Evolutionary conservation across 1,140 invertebrate species (phyloP).

Genomic region (Heliconius hermathena): DNA sequence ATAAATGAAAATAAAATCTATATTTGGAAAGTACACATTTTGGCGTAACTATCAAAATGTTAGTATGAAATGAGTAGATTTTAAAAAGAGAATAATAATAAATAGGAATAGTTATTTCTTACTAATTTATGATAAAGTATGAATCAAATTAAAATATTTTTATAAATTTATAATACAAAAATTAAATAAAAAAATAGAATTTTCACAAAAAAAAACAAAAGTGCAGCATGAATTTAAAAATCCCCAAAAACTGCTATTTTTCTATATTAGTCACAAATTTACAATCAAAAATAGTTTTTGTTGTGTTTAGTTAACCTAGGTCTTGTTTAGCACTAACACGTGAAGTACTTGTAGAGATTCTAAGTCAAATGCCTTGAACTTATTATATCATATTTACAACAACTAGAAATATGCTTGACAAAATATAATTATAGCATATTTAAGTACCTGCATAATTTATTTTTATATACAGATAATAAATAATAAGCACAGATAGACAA

Average conservation of each 20-base stretch:
- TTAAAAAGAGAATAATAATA: background rate
- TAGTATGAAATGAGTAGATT: background rate
- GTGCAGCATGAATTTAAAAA: no score
- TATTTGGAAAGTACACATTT: background rate
- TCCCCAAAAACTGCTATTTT: no score
- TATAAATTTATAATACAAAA: no score
- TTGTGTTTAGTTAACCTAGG: background rate
- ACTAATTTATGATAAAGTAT: background rate
- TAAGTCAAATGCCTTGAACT: slow-evolving; percentile 15
- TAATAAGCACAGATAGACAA: background rate
- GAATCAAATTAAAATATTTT: no score
- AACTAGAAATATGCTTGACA: background rate
- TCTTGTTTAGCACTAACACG: background rate
- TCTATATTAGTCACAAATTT: background rate
- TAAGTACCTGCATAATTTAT: background rate
- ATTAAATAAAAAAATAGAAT: no score
- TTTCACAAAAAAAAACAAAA: no score
- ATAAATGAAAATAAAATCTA: background rate
- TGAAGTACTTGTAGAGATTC: slow-evolving; percentile 10
- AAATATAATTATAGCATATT: background rate
- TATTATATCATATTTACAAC: slow-evolving; percentile 11
- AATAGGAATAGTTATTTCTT: background rate
- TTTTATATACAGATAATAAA: background rate
- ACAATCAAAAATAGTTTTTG: background rate
- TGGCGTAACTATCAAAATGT: background rate